Evolutionary conservation across 2,797 vertebrate genomes (phyloP), one percentile per base, ranked within the genome.

Genomic region (Pseudocheirus occidentalis): DNA sequence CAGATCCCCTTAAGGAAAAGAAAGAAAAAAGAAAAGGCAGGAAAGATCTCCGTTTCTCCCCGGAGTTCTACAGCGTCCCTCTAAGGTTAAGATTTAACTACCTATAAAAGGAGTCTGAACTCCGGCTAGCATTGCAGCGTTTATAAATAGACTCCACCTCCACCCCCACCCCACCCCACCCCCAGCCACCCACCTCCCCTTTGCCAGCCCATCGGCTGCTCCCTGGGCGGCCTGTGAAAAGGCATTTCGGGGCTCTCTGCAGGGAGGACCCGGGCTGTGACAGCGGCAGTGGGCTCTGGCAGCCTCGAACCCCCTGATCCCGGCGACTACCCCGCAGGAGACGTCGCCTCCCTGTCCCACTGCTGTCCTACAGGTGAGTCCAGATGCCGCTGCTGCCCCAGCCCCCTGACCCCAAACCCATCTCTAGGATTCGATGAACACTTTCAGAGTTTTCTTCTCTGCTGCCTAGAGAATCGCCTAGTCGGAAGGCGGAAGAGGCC

Each of bases 101-200:
- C 53, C 90, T 55, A 29, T 90, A 52, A 90, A 90, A 34, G 90
- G 90, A 29, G 28, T 28, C 90, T 90, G 53, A 90, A 54, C 50
- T 55, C 11, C 7, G 28, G 52, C 50, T 40, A 6, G 50, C 90
- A 90, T 1, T 16, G 50, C 50, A 52, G 53, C 90, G 90, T 54
- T 90, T 90, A 90, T 54, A 90, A 90, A 90, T 90, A 90, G 90
- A 90, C 90, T 90, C 90, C 90, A 31, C 90, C 90, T 9, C 81
- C 81, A n/a, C 34, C 57, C 57, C 28, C 28, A 59, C 29, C 62
- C 28, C 29, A 54, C 53, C 53, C 53, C 53, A 59, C 29, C 62
- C 50, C 89, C 24, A 90, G 46, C 46, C 27, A 28, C 10, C 90
- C 53, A 34, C 90, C 90, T 55, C 53, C 52, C 31, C 90, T 90